phyloP scores from a whole-genome alignment of 2,888 invertebrate genomes.

The Branchipolynoe longqiensis region DNA sequence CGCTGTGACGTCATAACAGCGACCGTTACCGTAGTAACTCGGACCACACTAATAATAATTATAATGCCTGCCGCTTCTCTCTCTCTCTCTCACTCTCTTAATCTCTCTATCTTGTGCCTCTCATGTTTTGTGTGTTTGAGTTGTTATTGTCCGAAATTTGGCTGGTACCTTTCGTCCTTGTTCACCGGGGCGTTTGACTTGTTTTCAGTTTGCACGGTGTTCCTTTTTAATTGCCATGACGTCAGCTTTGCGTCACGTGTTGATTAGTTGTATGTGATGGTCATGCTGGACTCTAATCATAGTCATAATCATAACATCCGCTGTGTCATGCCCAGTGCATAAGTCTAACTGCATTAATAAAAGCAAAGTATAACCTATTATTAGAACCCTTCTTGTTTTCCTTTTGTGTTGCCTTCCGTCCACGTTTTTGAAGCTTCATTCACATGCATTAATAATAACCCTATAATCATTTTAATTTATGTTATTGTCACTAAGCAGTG shows the following conservation, averaged over 20 bases:
- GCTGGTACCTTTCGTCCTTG: neutral
- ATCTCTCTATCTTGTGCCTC: no score
- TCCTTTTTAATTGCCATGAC: slow-evolving; percentile 28
- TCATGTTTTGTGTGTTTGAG: slow-evolving; percentile 50
- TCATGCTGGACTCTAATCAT: slow-evolving; percentile 43
- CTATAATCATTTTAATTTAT: no score
- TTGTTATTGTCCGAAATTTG: no score
- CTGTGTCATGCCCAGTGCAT: slow-evolving; percentile 19
- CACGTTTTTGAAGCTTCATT: neutral
- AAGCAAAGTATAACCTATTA: no score
- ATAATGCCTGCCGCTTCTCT: slow-evolving; percentile 47
- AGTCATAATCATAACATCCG: no score
- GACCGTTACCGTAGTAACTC: slow-evolving; percentile 52
- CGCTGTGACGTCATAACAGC: slow-evolving; percentile 48
- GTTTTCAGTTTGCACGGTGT: slow-evolving; percentile 45
- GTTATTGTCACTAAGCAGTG: no score
- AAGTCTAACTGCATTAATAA: slow-evolving; percentile 33
- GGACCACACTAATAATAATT: no score
- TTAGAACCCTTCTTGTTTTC: neutral
- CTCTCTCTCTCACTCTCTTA: no score
- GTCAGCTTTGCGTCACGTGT: slow-evolving; percentile 6
- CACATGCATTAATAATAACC: no score
- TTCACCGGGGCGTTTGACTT: slow-evolving; percentile 21
- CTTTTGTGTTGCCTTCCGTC: neutral
- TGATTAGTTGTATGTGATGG: no score